Evolutionary conservation across 1,140 invertebrate genomes (phyloP).

Genomic region (Cyclargus thomasi): DNA sequence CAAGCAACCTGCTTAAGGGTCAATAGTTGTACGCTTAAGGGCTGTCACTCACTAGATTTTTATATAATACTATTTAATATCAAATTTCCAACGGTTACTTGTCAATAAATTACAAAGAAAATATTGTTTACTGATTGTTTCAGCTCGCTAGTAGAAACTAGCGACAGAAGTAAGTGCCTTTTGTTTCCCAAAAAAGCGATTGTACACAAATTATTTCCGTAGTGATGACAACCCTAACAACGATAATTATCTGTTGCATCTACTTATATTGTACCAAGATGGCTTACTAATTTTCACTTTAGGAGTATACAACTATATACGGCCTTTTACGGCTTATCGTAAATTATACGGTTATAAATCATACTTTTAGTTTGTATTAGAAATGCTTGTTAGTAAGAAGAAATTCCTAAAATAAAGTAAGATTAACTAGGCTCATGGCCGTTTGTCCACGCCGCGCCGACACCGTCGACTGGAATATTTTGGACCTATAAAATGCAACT

Average conservation of each 20-base stretch:
- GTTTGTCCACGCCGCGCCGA: no score
- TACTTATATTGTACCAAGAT: not conserved
- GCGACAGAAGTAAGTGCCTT: no score
- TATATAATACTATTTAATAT: no score
- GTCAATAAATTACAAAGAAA: not conserved
- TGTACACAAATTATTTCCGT: no score
- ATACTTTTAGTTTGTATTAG: not conserved
- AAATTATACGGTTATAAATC: not conserved
- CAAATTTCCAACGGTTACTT: not conserved
- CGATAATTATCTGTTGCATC: not conserved
- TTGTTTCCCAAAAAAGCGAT: no score
- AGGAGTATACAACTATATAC: no score
- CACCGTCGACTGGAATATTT: no score
- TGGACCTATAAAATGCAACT: no score
- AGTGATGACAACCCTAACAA: not conserved
- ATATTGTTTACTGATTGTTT: no score
- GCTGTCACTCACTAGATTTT: not conserved
- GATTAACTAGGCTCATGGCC: no score
- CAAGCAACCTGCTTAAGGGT: slow-evolving; percentile 31
- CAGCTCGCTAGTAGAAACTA: no score
- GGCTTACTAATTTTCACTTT: not conserved
- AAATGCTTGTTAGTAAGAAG: not conserved
- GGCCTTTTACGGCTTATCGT: not conserved
- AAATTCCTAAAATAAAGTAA: not conserved
- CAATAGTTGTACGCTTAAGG: slow-evolving; percentile 14